A percentile compares a stretch with the other conserved stretches of the same genome.
Conservation (phyloP, 2,888 invertebrate species). For the Eugnorisma glareosa region DNA sequence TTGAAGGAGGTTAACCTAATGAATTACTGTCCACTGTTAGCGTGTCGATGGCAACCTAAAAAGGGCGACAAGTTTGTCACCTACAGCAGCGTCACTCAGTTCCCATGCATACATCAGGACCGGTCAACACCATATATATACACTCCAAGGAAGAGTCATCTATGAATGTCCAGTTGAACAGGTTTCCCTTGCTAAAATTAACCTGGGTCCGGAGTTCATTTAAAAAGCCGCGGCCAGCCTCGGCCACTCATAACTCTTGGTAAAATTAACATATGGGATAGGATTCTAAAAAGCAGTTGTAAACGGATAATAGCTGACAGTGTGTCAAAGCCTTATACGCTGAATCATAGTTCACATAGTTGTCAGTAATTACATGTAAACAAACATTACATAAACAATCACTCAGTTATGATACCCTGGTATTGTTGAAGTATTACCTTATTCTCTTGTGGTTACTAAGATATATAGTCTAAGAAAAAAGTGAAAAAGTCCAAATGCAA, state of each 20-base stretch:
- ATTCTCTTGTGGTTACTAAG: neutral
- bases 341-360: conserved; percentile 64
- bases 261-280: neutral
- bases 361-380: conserved; percentile 59
- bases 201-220: neutral
- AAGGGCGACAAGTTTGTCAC: no score
- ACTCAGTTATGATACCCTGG: conserved; percentile 61
- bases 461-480: neutral
- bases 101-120: neutral
- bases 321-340: conserved; percentile 8
- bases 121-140: neutral
- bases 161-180: neutral
- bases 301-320: conserved; percentile 10
- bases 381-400: conserved; percentile 56
- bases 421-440: conserved; percentile 35
- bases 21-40: no score
- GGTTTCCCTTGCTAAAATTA: neutral
- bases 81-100: neutral
- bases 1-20: no score
- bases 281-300: neutral
- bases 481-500: neutral
- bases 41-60: neutral
- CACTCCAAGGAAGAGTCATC: neutral
- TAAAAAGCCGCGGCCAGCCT: neutral
- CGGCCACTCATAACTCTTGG: neutral